Evolutionary conservation across 2,113 vertebrate species (phyloP), one percentile per base, ranked within the genome.

Genomic region (Sceloporus undulatus): DNA sequence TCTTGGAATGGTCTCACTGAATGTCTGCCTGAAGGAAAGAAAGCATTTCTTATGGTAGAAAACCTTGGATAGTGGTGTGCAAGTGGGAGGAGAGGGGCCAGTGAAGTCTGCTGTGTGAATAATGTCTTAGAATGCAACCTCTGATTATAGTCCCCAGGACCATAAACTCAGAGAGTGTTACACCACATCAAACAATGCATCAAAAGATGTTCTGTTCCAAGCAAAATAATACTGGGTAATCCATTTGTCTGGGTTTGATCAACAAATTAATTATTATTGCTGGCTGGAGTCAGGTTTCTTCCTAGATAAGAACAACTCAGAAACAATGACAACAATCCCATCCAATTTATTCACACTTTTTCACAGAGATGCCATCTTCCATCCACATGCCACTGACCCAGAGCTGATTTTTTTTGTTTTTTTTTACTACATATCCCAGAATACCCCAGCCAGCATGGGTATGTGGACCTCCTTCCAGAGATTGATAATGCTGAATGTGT

Each of bases 21-120:
- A 79, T 90, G 79, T 40, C 84, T 80, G 10, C 27, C 38, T 76
- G 78, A 56, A 89, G 84, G 75, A 13, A 65, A 77, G 62, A 79
- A 27, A 14, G 27, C 9, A 29, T 88, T 85, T 25, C 14, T 90
- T 59, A 11, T 59, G 56, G 82, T 25, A 77, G 88, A 84, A 86
- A 75, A 71, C 9, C 1, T 0, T 42, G 38, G 87, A 85, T 38
- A 10, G 66, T 66, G 80, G 56, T 59, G 62, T 40, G 21, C 54
- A 10, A 34, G 9, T 27, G 78, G 78, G 2, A 9, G 18, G 0
- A 68, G 19, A n/a, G 66, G 59, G 25, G 23, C 11, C 54, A 84
- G 42, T 16, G 34, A 52, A 52, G 5, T 75, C 29, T 7, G 59
- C n/a, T 5, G 1, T 0, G 0, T 38, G 73, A 19, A 52, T 38